Base-by-base conservation (phyloP, 2,888 invertebrate genomes). In the Plagiodera versicolora region DNA sequence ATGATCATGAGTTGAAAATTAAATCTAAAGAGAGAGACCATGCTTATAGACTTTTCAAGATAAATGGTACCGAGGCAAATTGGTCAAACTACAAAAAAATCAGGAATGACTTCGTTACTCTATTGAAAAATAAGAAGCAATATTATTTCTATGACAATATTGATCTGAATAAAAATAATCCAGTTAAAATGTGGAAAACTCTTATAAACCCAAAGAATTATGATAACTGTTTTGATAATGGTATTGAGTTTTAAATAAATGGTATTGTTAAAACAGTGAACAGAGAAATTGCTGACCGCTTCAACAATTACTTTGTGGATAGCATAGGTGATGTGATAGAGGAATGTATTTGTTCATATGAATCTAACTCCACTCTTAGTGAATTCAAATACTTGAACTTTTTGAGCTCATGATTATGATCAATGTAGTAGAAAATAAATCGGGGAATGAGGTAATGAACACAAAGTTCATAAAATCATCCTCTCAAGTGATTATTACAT, bases 251-350 rank as follows among this genome's bases (percentile, higher is more conserved):
- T 24, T 3, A 24, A 24, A 24, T 39, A 39, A 39, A 39, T 39
- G 39, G 9, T 39, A 39, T 39, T 39, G 39, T 39, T 5, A 24
- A 24, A 24, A 24, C 6, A 6, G 6, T 24, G 24, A 24, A 24
- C 24, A 46, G 19, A 17, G 46, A 46, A 46, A 46, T 46, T 16
- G 46, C 8, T 5, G 46, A 46, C 17, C 1, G 8, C 2, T 46
- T 46, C 19, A 46, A 46, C 18, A 46, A 46, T 46, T 46, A 46
- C 3, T 46, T 46, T 17, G 46, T 46, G 14, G 46, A 46, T 17
- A n/a, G 46, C 17, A 46, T 46, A 46, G 18, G 46, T 16, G 46
- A 46, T 46, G 46, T 46, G 8, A 46, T 46, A 46, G 46, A 46
- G 14, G 8, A 46, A 17, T 24, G 6, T 24, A 24, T 5, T 24